Conservation (phyloP, 2,797 vertebrate species). For the Sciurus carolinensis region DNA sequence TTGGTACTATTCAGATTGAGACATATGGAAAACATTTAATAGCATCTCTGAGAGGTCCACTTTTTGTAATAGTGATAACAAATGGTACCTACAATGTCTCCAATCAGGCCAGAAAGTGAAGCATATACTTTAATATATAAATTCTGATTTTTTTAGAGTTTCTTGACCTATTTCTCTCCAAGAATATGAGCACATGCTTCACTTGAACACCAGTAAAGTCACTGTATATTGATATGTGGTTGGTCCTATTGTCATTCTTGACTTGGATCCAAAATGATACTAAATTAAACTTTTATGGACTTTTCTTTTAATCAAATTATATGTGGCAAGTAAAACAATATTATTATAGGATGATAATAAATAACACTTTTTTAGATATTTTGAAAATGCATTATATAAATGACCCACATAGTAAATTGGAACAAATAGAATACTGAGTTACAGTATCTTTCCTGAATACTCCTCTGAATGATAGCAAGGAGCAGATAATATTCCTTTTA, state of each 20-base stretch:
- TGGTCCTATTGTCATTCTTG: neutral
- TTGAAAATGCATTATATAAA: neutral
- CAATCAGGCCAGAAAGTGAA: neutral
- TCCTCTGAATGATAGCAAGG: neutral
- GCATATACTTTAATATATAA: neutral
- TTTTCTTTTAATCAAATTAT: constrained; percentile 46
- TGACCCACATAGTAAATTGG: neutral
- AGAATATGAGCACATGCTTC: neutral
- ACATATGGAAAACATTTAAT: neutral
- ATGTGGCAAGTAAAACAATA: neutral
- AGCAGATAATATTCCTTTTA: constrained; percentile 4
- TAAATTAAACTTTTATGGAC: neutral
- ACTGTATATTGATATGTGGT: neutral
- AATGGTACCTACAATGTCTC: neutral
- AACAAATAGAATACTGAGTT: neutral
- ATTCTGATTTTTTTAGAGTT: neutral
- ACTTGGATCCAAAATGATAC: constrained; percentile 51
- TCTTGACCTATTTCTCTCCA: constrained; percentile 10
- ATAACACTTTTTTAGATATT: neutral
- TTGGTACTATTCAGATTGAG: neutral
- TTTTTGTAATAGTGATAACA: neutral
- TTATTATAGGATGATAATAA: neutral
- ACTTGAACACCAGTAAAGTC: neutral
- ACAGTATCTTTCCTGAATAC: neutral
- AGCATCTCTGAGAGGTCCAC: neutral